These are phyloP conservation scores for Drosophila limbata DNA, from an alignment of 2,888 invertebrate genomes.

Conservation along the genomic window DNA sequence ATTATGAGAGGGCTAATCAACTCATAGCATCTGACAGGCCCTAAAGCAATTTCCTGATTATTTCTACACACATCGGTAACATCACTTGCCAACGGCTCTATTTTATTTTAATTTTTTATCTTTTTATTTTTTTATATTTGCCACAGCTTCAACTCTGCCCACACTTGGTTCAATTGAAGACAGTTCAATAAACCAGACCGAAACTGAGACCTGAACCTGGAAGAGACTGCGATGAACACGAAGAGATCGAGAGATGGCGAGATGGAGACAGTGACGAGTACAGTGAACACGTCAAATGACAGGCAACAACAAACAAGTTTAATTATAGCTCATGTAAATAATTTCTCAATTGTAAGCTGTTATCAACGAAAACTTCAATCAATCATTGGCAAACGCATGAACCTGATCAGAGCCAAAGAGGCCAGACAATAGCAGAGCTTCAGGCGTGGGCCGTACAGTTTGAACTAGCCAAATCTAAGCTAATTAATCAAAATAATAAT, in stretches of 20 bases:
- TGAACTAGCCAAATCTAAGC: conserved; percentile 82
- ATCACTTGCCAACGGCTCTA: conserved; percentile 67
- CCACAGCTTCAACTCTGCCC: conserved; percentile 45
- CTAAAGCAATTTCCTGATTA: conserved; percentile 77
- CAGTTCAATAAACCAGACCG: conserved; percentile 78
- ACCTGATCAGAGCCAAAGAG: conserved; percentile 55
- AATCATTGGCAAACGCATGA: conserved; percentile 80
- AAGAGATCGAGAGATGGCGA: conserved; percentile 1
- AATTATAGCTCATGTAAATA: conserved; percentile 82
- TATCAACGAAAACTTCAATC: conserved; percentile 83
- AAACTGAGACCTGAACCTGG: conserved; percentile 8
- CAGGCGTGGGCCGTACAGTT: conserved; percentile 78
- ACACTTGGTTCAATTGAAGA: conserved; percentile 65
- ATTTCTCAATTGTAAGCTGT: conserved; percentile 82
- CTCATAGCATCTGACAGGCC: conserved; percentile 69
- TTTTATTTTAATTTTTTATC: conserved; percentile 13
- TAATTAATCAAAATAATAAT: conserved; percentile 84
- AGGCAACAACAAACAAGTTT: conserved; percentile 82
- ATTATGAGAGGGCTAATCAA: conserved; percentile 70
- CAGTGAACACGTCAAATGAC: conserved; percentile 69
- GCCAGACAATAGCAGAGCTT: conserved; percentile 55
- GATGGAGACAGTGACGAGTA: conserved; percentile 39
- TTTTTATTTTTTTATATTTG: conserved; percentile 9
- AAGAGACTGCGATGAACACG: conserved; percentile 4
- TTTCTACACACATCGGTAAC: conserved; percentile 58